phyloP scores from a whole-genome alignment of 2,797 vertebrate species.

The Moxostoma hubbsi region DNA sequence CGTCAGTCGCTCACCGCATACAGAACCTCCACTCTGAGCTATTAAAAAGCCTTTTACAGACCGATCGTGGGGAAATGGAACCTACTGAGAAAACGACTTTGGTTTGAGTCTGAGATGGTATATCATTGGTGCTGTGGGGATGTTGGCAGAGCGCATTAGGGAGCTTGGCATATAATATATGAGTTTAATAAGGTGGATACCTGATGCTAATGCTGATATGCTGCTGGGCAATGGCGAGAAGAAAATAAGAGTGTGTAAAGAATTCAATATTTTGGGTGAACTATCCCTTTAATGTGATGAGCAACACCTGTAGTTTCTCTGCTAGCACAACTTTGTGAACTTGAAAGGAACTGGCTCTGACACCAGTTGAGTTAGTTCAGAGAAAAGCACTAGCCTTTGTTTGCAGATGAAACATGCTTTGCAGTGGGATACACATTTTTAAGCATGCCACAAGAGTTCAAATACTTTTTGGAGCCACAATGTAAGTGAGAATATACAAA shows the following conservation, averaged over 20 bases:
- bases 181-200: constrained; percentile 25
- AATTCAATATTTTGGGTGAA: too few species aligned
- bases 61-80: constrained; percentile 5
- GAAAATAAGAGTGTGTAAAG: too few species aligned
- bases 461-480: too few species aligned
- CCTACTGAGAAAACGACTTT: constrained; percentile 2
- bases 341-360: too few species aligned
- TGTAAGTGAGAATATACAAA: constrained; percentile 18
- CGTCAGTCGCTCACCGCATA: constrained; percentile 45
- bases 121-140: neutral
- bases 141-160: neutral
- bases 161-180: constrained; percentile 10
- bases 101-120: neutral
- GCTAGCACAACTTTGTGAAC: too few species aligned
- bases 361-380: too few species aligned
- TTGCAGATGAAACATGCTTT: too few species aligned
- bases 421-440: too few species aligned
- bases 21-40: constrained; percentile 38
- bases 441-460: too few species aligned
- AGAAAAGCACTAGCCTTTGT: too few species aligned
- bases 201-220: constrained; percentile 35
- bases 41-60: constrained; percentile 50
- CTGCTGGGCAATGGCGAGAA: constrained; percentile 28
- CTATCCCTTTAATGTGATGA: too few species aligned
- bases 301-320: too few species aligned